These are phyloP conservation scores for Clarias batrachus DNA, from an alignment of 2,113 vertebrate genomes.

Conservation along the genomic window DNA sequence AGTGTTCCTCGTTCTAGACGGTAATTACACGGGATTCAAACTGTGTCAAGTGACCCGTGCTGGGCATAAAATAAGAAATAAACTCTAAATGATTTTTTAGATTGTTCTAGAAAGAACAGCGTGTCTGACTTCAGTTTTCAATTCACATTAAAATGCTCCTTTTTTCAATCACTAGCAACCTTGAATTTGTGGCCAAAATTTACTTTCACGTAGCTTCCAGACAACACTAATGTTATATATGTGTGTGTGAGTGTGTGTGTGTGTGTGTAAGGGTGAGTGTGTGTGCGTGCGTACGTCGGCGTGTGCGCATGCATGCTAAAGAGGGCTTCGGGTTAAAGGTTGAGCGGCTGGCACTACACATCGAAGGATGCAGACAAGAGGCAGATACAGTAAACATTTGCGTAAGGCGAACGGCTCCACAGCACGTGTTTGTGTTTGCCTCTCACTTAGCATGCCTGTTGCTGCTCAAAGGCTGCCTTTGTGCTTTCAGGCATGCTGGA, in stretches of 20 bases:
- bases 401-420: constrained; percentile 42
- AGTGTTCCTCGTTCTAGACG: constrained; percentile 8
- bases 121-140: background rate
- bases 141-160: background rate
- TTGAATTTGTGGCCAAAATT: background rate
- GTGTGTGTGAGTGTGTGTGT: background rate
- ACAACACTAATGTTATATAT: background rate
- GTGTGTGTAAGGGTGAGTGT: background rate
- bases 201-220: background rate
- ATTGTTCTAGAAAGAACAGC: background rate
- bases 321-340: constrained; percentile 41
- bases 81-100: background rate
- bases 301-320: constrained; percentile 9
- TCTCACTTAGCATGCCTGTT: constrained; percentile 42
- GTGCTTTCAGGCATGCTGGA: constrained; percentile 51
- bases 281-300: background rate
- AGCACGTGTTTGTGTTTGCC: constrained; percentile 55
- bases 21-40: constrained; percentile 4
- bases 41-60: constrained; percentile 17
- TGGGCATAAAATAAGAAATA: background rate
- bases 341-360: constrained; percentile 31
- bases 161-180: background rate
- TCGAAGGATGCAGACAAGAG: constrained; percentile 48
- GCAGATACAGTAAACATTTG: constrained; percentile 54
- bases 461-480: constrained; percentile 54